Evolutionary conservation across 2,113 vertebrate genomes (phyloP), one percentile per base, ranked within the genome.

Genomic region (Hemiscyllium ocellatum): DNA sequence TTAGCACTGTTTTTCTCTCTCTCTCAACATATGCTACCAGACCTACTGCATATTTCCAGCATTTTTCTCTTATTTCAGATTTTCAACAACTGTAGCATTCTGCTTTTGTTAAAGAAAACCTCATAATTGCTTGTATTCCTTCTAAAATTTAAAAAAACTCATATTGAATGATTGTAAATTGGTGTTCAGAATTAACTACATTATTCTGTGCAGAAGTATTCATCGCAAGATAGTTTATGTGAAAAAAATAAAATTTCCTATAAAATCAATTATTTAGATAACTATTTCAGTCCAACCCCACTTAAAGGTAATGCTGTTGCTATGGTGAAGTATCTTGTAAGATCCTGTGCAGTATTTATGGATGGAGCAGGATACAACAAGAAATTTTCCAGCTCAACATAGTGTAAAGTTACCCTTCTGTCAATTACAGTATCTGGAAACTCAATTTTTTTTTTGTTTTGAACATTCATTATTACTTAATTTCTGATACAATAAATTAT

Each of bases 181-280:
- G 13, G 22, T 61, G 12, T 12, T 90, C 50, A 56, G 86, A 90
- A 87, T 87, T 47, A 33, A 13, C 52, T 19, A 26, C 52, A 65
- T n/a, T 15, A 90, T n/a, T 90, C 26, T 4, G 52, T 17, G 33
- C 10, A 69, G 68, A 94, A 94, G 4, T 47, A 42, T 47, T 94
- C 65, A 70, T 68, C 42, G 15, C 65, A 70, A 70, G 65, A 26
- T 47, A 70, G 91, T 47, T 69, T 37, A 26, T 70, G 37, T 61
- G 17, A 61, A 47, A 47, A 24, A 69, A 37, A 37, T 22, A n/a
- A 94, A 70, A 94, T 47, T 69, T 69, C 33, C 17, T 65, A 61
- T 90, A 94, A 94, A 70, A 94, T 94, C 91, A 94, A 90, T 94
- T 94, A 94, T 70, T 94, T 94, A 94, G 91, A 69, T 70, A 66